A percentile compares a stretch with the other conserved stretches of the same genome.
These are phyloP conservation scores for Tragelaphus scriptus DNA, from an alignment of 2,113 vertebrate genomes.

Conservation along the genomic window DNA sequence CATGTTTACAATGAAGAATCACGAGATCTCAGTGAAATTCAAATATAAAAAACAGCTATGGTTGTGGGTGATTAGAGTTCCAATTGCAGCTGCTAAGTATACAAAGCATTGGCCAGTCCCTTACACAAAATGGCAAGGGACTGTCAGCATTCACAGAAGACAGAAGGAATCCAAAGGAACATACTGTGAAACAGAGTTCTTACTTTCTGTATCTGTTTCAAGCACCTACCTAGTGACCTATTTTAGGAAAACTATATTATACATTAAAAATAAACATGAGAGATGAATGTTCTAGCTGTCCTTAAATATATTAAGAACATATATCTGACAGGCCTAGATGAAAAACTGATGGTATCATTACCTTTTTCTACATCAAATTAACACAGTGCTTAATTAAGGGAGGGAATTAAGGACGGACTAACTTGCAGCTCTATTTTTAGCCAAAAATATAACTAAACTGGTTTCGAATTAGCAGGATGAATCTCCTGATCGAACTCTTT, in stretches of 20 bases:
- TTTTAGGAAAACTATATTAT: neutral
- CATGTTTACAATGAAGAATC: neutral
- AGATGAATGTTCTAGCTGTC: neutral
- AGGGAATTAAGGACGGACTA: neutral
- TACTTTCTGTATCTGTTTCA: neutral
- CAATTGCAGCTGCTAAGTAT: neutral
- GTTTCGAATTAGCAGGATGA: neutral
- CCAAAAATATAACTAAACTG: neutral
- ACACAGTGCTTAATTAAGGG: neutral
- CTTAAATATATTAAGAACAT: neutral
- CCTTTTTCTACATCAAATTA: neutral
- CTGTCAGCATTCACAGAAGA: conserved; percentile 4
- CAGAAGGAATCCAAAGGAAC: conserved; percentile 28
- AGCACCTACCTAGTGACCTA: neutral
- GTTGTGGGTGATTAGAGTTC: neutral
- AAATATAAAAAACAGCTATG: neutral
- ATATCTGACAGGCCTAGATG: neutral
- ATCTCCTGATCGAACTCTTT: conserved; percentile 19
- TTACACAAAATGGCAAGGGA: conserved; percentile 41
- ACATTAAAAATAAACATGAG: conserved; percentile 5
- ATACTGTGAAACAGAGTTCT: neutral
- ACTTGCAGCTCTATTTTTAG: neutral
- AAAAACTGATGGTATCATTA: neutral
- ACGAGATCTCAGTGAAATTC: neutral
- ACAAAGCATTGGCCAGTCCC: neutral